These are phyloP conservation scores for Marisa cornuarietis DNA, from an alignment of 1,140 invertebrate species.

Conservation along the genomic window DNA sequence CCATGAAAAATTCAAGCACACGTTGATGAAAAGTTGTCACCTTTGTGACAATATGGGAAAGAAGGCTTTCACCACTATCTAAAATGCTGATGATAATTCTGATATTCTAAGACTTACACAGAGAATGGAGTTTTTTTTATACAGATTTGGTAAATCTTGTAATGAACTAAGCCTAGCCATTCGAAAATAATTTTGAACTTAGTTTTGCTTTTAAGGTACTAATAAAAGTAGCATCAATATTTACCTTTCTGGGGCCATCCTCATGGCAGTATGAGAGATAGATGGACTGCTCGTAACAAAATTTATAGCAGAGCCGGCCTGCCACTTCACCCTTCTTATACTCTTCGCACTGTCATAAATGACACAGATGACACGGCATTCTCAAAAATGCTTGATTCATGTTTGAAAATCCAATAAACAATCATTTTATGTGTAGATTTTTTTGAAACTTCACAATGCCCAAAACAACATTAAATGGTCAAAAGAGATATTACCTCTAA, in stretches of 20 bases:
- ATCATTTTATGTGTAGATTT: too few species aligned
- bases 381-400: too few species aligned
- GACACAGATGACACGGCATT: background rate
- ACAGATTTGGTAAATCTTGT: too few species aligned
- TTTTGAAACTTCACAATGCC: too few species aligned
- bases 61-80: background rate
- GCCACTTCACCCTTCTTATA: conserved; percentile 7
- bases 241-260: conserved; percentile 10
- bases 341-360: conserved; percentile 14
- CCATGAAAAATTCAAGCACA: background rate
- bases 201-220: background rate
- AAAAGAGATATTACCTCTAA: too few species aligned
- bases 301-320: conserved; percentile 3
- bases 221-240: background rate
- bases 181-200: too few species aligned
- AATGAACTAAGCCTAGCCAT: too few species aligned
- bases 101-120: background rate
- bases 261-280: conserved; percentile 5
- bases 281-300: conserved; percentile 13
- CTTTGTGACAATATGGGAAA: background rate
- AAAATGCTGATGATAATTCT: background rate
- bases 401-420: too few species aligned
- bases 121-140: too few species aligned
- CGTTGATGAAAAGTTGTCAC: background rate
- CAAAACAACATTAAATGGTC: too few species aligned